Conservation (phyloP, 2,797 vertebrate genomes). For the Podarcis lilfordi region DNA sequence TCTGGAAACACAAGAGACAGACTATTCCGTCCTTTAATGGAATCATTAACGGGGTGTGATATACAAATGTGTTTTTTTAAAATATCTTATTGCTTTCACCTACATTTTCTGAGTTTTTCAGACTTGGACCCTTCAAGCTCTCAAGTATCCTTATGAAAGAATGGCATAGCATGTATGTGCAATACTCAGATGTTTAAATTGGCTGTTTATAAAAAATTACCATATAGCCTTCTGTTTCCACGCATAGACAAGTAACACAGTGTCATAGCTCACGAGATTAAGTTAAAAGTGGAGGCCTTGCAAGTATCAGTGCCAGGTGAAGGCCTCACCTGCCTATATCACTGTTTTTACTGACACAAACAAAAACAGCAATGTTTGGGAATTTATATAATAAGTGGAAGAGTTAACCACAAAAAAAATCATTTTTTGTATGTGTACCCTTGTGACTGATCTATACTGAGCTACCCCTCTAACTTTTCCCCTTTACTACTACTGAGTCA, state of each 20-base stretch:
- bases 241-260: not conserved
- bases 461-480: conserved; percentile 48
- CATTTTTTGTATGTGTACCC: conserved; percentile 42
- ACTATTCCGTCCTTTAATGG: conserved; percentile 62
- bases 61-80: conserved; percentile 63
- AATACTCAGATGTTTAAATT: conserved; percentile 2
- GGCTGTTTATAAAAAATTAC: not conserved
- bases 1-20: conserved; percentile 63
- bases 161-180: not conserved
- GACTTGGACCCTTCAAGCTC: conserved; percentile 43
- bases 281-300: not conserved
- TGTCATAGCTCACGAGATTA: not conserved
- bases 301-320: not conserved
- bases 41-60: conserved; percentile 66
- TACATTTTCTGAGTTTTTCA: conserved; percentile 53
- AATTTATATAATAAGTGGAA: conserved; percentile 50
- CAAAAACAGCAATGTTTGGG: conserved; percentile 12
- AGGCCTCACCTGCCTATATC: not conserved
- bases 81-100: conserved; percentile 49
- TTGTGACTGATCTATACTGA: conserved; percentile 53
- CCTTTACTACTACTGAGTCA: conserved; percentile 50
- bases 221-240: not conserved
- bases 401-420: conserved; percentile 40
- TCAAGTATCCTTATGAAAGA: conserved; percentile 52
- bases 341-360: not conserved